Evolutionary conservation across 1,140 invertebrate species (phyloP), one percentile per base, ranked within the genome.

Genomic region (Papilio glaucus): DNA sequence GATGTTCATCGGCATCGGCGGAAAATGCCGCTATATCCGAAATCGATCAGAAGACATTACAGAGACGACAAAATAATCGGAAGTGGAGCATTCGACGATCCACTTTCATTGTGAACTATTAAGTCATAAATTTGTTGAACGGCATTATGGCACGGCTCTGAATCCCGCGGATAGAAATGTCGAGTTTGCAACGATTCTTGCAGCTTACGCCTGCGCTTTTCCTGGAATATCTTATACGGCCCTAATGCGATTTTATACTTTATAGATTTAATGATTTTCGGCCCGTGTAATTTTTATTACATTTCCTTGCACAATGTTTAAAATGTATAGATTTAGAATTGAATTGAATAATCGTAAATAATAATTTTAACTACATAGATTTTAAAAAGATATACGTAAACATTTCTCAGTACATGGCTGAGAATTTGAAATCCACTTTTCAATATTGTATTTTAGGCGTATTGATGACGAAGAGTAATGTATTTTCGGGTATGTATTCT

Each of bases 81-180:
- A 65, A 76, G 70, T 72, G 70, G 72, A 72, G 63, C 75, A 74
- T 76, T 74, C 45, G 65, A 29, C 72, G 72, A 74, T 73, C 73
- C 71, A 78, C 73, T 77, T 78, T 68, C 72, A 72, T 49, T 61
- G 61, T 72, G 60, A 72, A 72, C 77, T 78, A 83, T 81, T 81
- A 83, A 81, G 77, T 83, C 77, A 79, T 83, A 83, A 83, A 83
- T 83, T 82, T 81, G 76, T 77, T 73, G 75, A 75, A 77, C 70
- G 73, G 74, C 74, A 77, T 83, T 81, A 77, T 76, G 73, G 70
- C 72, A 77, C 73, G 74, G 67, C 65, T 72, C 37, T 76, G 74
- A 79, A 78, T 83, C 73, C 74, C 15, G 21, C 38, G 63, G 63
- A 68, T 45, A 45, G 21, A 68, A 41, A 68, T 68, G 21, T 37